phyloP scores from a whole-genome alignment of 2,113 vertebrate species.

The Pseudopodoces humilis region DNA sequence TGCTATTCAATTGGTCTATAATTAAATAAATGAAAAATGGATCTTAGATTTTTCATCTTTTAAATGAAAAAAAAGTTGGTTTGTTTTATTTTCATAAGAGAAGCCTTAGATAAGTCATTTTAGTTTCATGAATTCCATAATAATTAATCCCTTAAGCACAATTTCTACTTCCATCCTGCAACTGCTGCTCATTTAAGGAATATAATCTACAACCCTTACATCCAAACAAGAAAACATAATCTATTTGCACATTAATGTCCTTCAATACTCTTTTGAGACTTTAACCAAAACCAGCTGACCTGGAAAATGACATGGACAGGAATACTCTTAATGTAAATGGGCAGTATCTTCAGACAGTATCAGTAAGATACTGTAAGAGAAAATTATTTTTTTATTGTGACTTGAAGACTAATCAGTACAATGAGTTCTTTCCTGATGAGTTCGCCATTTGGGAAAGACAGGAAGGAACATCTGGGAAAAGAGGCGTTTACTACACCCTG shows the following conservation, averaged over 20 bases:
- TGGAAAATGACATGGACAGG: neutral
- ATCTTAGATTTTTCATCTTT: neutral
- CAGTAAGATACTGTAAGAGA: neutral
- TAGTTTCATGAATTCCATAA: neutral
- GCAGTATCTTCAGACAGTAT: neutral
- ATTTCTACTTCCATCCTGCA: neutral
- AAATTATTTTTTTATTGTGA: conserved; percentile 40
- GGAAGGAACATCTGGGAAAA: conserved; percentile 36
- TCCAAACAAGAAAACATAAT: neutral
- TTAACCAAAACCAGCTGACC: neutral
- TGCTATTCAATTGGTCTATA: neutral
- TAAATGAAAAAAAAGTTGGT: neutral
- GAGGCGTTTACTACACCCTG: conserved; percentile 14
- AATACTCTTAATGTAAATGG: neutral
- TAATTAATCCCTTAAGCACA: neutral
- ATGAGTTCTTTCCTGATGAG: conserved; percentile 34
- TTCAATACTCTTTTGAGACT: neutral
- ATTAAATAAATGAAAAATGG: neutral
- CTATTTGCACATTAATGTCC: neutral
- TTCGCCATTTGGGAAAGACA: conserved; percentile 15
- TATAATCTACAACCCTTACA: neutral
- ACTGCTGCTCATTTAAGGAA: neutral
- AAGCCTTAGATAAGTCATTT: neutral
- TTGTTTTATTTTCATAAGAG: neutral
- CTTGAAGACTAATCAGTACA: conserved; percentile 50